Conservation (phyloP, 37 sponge, comb jelly and placozoan species). For the Oscarella lobularis region DNA sequence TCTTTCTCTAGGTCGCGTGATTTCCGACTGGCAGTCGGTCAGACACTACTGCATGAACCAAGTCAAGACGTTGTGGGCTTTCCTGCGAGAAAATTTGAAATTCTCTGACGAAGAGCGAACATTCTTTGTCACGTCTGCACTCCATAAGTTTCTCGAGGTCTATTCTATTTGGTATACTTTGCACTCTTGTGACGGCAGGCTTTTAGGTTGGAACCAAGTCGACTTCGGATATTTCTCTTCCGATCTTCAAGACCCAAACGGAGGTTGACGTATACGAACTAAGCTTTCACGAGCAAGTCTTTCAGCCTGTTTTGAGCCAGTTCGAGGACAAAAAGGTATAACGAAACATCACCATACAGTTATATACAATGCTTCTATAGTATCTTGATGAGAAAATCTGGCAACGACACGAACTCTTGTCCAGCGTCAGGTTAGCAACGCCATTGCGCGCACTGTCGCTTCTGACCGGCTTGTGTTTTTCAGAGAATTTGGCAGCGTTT, state of each 20-base stretch:
- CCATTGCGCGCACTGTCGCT: background rate
- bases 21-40: constrained; percentile 67
- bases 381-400: background rate
- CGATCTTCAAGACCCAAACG: background rate
- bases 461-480: background rate
- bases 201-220: background rate
- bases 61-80: constrained; percentile 57
- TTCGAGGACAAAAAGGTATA: background rate
- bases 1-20: constrained; percentile 7
- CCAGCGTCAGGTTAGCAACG: background rate
- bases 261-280: background rate
- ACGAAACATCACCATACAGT: background rate
- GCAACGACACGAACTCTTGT: background rate
- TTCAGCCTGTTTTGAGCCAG: background rate
- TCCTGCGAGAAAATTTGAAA: constrained; percentile 46
- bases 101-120: constrained; percentile 59
- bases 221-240: background rate
- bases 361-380: background rate
- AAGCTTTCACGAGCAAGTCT: background rate
- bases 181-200: too few species aligned
- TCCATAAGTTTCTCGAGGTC: background rate
- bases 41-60: constrained; percentile 82
- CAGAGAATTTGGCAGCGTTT: constrained; percentile 30
- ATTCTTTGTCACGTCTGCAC: background rate
- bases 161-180: background rate